These are phyloP conservation scores for Pollenia griseotomentosa DNA, from an alignment of 2,888 invertebrate species.

Conservation along the genomic window DNA sequence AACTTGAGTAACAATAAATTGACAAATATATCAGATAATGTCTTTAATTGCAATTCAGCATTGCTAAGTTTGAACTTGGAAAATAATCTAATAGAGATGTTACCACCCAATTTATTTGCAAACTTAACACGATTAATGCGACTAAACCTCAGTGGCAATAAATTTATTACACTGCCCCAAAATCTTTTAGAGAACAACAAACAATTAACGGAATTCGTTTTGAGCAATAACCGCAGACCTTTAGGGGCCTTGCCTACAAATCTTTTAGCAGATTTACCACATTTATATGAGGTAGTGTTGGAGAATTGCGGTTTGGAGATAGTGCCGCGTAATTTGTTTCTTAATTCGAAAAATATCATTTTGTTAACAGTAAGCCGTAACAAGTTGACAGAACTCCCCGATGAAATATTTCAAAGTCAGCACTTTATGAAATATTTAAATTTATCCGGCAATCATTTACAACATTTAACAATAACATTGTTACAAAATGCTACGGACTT, in stretches of 20 bases:
- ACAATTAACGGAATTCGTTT: constrained; percentile 85
- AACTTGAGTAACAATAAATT: constrained; percentile 89
- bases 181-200: constrained; percentile 86
- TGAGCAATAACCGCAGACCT: constrained; percentile 86
- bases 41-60: constrained; percentile 87
- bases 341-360: constrained; percentile 86
- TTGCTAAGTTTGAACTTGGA: constrained; percentile 89
- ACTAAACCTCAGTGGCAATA: constrained; percentile 88
- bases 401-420: constrained; percentile 87
- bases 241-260: constrained; percentile 86
- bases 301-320: constrained; percentile 85
- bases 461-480: constrained; percentile 85
- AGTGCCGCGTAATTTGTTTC: constrained; percentile 87
- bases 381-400: constrained; percentile 86
- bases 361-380: constrained; percentile 88
- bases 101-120: constrained; percentile 87
- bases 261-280: constrained; percentile 87
- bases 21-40: constrained; percentile 86
- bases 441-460: constrained; percentile 88
- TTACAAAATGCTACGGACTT: constrained; percentile 86
- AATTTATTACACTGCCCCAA: constrained; percentile 87
- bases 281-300: constrained; percentile 85
- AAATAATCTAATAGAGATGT: constrained; percentile 86
- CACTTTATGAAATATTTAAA: constrained; percentile 87
- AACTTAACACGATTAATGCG: constrained; percentile 86